phyloP scores from a whole-genome alignment of 2,113 vertebrate genomes.

The Boleophthalmus pectinirostris region DNA sequence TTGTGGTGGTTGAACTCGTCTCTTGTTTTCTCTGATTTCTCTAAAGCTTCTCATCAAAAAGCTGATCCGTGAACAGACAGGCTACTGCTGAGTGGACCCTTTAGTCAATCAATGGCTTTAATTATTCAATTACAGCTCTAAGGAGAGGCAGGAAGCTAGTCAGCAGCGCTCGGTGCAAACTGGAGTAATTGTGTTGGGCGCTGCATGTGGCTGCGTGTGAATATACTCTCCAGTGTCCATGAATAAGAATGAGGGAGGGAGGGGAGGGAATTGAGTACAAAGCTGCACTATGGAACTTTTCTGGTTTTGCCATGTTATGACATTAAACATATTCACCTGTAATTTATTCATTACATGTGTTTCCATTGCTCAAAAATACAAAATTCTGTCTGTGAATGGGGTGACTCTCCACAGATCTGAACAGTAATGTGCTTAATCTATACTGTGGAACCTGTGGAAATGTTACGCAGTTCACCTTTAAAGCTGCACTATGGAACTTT shows the following conservation, averaged over 20 bases:
- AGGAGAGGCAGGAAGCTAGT: conserved; percentile 52
- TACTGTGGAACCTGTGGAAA: no score
- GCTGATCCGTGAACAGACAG: conserved; percentile 47
- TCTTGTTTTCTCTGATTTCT: conserved; percentile 44
- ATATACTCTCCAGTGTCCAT: background rate
- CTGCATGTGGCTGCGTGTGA: conserved; percentile 11
- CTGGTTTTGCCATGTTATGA: no score
- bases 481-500: no score
- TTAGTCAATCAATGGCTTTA: conserved; percentile 71
- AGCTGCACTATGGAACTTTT: no score
- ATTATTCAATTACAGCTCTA: conserved; percentile 71
- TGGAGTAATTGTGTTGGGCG: conserved; percentile 28
- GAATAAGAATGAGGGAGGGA: conserved; percentile 3
- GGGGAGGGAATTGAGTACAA: background rate
- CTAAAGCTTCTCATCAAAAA: conserved; percentile 58
- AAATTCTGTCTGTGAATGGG: no score
- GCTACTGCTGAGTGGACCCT: conserved; percentile 70
- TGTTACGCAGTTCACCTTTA: no score
- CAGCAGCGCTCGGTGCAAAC: conserved; percentile 36
- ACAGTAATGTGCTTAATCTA: no score
- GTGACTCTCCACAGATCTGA: no score
- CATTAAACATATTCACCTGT: no score
- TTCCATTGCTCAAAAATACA: no score
- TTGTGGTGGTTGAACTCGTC: conserved; percentile 20
- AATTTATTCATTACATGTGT: no score